phyloP scores from a whole-genome alignment of 2,888 invertebrate species.

The Tenthredo amoena region DNA sequence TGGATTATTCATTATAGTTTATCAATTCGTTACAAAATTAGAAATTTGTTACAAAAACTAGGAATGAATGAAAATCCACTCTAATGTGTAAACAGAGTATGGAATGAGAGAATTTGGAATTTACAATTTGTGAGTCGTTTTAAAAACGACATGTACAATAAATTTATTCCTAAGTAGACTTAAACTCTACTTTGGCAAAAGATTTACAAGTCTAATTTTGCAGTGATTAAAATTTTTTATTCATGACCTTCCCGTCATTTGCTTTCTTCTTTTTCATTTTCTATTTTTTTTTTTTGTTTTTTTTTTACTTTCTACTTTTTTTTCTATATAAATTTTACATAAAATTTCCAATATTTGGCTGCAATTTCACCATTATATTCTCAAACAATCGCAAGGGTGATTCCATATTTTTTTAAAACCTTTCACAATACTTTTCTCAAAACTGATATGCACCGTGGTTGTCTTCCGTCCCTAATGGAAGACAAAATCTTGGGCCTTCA shows the following conservation, averaged over 20 bases:
- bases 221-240: not conserved
- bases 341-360: constrained; percentile 63
- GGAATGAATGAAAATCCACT: constrained; percentile 36
- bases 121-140: constrained; percentile 65
- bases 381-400: constrained; percentile 70
- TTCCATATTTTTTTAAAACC: constrained; percentile 64
- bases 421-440: constrained; percentile 62
- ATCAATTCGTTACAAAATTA: constrained; percentile 60
- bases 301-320: not conserved
- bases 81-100: constrained; percentile 15
- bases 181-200: constrained; percentile 72
- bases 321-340: constrained; percentile 58
- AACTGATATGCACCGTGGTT: constrained; percentile 63
- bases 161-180: constrained; percentile 66
- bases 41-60: constrained; percentile 53
- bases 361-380: constrained; percentile 57
- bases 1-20: not conserved
- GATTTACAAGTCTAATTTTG: constrained; percentile 66
- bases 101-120: constrained; percentile 60
- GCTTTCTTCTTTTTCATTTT: not conserved
- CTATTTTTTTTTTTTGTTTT: not conserved
- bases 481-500: constrained; percentile 39
- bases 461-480: constrained; percentile 43
- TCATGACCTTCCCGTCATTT: not conserved
- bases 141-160: not conserved